Evolutionary conservation across 2,113 vertebrate genomes (phyloP), one percentile per base, ranked within the genome.

Genomic region (Channa maculata): DNA sequence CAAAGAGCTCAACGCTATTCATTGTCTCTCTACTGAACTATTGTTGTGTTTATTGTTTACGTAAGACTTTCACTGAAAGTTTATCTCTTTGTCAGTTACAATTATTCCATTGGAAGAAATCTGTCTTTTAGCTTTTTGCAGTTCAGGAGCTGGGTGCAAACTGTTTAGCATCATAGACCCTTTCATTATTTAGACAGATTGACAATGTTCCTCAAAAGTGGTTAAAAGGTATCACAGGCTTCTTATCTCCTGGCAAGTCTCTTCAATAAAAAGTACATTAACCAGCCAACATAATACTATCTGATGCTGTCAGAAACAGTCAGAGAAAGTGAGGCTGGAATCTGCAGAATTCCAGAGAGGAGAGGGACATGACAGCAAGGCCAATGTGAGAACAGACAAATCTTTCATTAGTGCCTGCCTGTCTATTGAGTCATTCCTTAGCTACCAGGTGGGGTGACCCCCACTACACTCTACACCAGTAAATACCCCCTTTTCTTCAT

Each of bases 401-500:
- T 89, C 80, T 90, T 93, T 91, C 86, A 91, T 88, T 89, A 90
- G 79, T 65, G 82, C 65, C 86, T 49, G 74, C 70, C 75, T 61
- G 72, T 89, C 68, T 83, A 89, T 85, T 89, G 84, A 92, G 61
- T 92, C 88, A 91, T 90, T 91, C 87, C 88, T 91, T 67, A 69
- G 86, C 87, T 84, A 80, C 86, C 91, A 89, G 88, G 88, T 91
- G 88, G 89, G 75, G 79, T 86, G 84, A 90, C 86, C 87, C 89
- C 81, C 65, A 63, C 53, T 65, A 51, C 37, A 70, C 11, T 34
- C 34, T 24, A 24, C 24, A 13, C 36, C 50, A 63, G 37, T 70
- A 76, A 64, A 80, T 63, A 71, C 9, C 67, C 50, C 15, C 13
- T 34, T 60, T 70, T 69, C 65, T 82, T 63, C 54, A 15, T 44